These are phyloP conservation scores for Arrhamphus sclerolepis DNA, from an alignment of 2,797 vertebrate genomes.

Conservation along the genomic window DNA sequence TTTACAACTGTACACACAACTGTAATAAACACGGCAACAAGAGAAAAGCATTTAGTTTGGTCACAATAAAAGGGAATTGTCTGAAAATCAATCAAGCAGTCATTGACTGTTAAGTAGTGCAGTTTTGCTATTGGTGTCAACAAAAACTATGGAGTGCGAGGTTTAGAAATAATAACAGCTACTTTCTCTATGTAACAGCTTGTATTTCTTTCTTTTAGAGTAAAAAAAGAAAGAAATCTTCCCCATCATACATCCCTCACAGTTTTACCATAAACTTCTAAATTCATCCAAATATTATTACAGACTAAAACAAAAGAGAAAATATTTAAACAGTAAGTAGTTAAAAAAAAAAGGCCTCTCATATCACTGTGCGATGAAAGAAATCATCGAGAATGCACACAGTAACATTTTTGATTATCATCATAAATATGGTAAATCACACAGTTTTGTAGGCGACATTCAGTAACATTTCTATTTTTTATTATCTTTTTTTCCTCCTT, in stretches of 20 bases:
- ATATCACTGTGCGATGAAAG: constrained; percentile 12
- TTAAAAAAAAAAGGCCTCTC: constrained; percentile 12
- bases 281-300: constrained; percentile 1
- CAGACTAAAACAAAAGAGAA: not conserved
- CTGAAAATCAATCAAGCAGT: constrained; percentile 21
- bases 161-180: not conserved
- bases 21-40: constrained; percentile 17
- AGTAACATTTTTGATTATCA: constrained; percentile 31
- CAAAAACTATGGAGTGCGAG: constrained; percentile 16
- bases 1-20: constrained; percentile 23
- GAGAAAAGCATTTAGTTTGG: constrained; percentile 61
- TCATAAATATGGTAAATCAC: constrained; percentile 49
- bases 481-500: constrained; percentile 14
- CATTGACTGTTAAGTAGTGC: constrained; percentile 51
- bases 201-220: constrained; percentile 20
- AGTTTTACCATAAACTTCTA: not conserved
- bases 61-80: constrained; percentile 54
- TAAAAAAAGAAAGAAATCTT: not conserved
- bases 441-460: constrained; percentile 38
- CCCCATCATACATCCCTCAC: constrained; percentile 2
- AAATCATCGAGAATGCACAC: constrained; percentile 1
- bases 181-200: constrained; percentile 24
- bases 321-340: constrained; percentile 9
- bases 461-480: constrained; percentile 24
- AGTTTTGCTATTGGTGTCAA: constrained; percentile 26